Percentiles rank a stretch among this genome's conserved stretches.
phyloP scores from a whole-genome alignment of 2,888 invertebrate genomes.

The Automeris io region DNA sequence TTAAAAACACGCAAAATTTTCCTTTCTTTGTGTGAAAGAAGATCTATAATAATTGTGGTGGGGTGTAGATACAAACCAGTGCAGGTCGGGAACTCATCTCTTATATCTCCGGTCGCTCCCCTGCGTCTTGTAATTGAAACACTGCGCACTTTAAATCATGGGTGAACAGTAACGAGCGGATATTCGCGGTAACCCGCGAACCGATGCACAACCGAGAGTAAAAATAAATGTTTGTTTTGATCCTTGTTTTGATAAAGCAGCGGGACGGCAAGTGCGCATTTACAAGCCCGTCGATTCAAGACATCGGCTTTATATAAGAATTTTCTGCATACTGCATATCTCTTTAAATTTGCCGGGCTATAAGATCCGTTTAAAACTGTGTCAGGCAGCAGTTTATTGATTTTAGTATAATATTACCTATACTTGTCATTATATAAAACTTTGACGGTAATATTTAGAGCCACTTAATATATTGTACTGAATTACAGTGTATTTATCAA shows the following conservation, averaged over 20 bases:
- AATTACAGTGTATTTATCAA: too few relatives aligned
- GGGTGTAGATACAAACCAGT: conserved; percentile 23
- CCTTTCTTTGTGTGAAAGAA: conserved; percentile 9
- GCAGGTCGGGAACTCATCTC: conserved; percentile 29
- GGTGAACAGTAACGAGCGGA: conserved; percentile 15
- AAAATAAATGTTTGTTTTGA: conserved; percentile 30
- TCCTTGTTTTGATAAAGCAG: conserved; percentile 18
- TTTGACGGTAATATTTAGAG: too few relatives aligned
- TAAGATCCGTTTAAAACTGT: conserved; percentile 15
- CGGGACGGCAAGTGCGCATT: conserved; percentile 15
- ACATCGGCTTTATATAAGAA: conserved; percentile 2
- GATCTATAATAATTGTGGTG: conserved; percentile 8
- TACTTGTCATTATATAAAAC: neutral
- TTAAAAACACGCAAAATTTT: neutral
- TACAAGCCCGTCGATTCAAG: conserved; percentile 9
- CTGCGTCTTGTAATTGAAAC: conserved; percentile 12
- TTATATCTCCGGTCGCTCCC: conserved; percentile 3
- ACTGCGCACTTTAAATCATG: conserved; percentile 22
- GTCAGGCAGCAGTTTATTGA: conserved; percentile 3
- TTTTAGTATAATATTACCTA: conserved; percentile 2
- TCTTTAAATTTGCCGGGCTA: conserved; percentile 12
- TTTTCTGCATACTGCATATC: conserved; percentile 1
- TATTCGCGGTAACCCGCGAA: conserved; percentile 16
- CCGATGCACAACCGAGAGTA: conserved; percentile 13
- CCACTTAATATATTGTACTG: too few relatives aligned